Conservation (phyloP, 2,113 vertebrate species). For the Isichthys henryi region DNA sequence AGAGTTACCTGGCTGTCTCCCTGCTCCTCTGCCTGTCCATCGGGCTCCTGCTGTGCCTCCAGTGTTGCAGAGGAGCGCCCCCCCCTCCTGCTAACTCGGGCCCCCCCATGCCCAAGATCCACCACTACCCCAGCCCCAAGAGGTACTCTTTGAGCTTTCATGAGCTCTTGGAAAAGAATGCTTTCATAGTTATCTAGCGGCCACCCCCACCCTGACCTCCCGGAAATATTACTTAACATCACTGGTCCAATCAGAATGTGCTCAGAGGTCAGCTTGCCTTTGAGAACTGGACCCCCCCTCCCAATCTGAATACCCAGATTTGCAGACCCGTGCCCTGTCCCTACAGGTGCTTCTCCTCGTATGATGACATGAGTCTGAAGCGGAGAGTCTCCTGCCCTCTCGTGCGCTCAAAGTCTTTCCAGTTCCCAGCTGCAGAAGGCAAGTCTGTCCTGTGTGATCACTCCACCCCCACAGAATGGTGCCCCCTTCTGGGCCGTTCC, state of each 20-base stretch:
- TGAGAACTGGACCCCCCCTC: neutral
- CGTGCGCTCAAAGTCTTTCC: slow-evolving; percentile 90
- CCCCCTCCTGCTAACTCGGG: slow-evolving; percentile 55
- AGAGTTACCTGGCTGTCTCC: slow-evolving; percentile 82
- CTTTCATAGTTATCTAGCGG: neutral
- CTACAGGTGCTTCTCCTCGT: slow-evolving; percentile 89
- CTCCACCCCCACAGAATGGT: neutral
- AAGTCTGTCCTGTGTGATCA: slow-evolving; percentile 21
- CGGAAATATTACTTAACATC: neutral
- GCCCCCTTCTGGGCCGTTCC: neutral
- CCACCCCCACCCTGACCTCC: neutral
- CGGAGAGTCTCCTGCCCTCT: slow-evolving; percentile 86
- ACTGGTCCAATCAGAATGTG: neutral
- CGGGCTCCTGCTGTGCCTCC: slow-evolving; percentile 80
- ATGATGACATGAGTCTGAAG: slow-evolving; percentile 93
- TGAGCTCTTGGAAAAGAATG: neutral
- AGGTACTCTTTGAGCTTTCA: slow-evolving; percentile 53
- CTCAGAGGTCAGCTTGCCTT: neutral
- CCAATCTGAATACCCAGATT: neutral
- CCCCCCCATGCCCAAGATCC: slow-evolving; percentile 75
- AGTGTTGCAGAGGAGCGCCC: slow-evolving; percentile 71
- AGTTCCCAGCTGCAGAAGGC: slow-evolving; percentile 86
- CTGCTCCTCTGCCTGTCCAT: slow-evolving; percentile 78
- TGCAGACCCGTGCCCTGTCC: slow-evolving; percentile 21
- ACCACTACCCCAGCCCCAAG: slow-evolving; percentile 92